Base-by-base conservation (phyloP, 2,113 vertebrate genomes). In the Hippocampus zosterae region DNA sequence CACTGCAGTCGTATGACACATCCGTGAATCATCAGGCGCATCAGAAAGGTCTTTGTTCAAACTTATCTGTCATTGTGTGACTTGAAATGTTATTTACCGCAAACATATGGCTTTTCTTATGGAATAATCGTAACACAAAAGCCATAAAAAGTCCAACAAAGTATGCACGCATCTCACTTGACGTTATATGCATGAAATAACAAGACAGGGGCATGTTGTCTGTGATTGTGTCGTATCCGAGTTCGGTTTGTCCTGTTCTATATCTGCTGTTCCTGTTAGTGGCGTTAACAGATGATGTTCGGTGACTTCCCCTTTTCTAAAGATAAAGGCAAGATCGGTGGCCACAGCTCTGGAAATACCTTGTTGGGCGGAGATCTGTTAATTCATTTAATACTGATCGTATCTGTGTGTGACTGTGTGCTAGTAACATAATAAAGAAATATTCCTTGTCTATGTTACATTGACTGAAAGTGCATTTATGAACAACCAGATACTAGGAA, bases 241-340 rank as follows among this genome's bases (percentile, higher is more conserved):
- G 53, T 62, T 25, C 27, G 71, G 13, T 19, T 37, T 1, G 12
- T 41, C 16, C 44, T 60, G 29, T 57, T 63, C 52, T 52, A 18
- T 16, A 9, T 48, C n/a, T 29, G 42, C 42, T 27, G 13, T 48
- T 44, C 33, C 15, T 27, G 23, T 33, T 21, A n/a, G 65, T 77
- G 64, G 9, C 73, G 33, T 70, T 63, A 75, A 60, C 41, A 13
- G 65, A 67, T 60, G 61, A 64, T 37, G 62, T 62, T 56, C 50
- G 25, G n/a, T 53, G 70, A 80, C 72, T 74, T 56, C 67, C 18
- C 55, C 52, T 27, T 48, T 6, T 1, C 65, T 41, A 55, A 27
- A 71, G 56, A 50, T 53, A n/a, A 41, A 33, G 59, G 42, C 33
- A 61, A 68, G 75, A 81, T 23, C 65, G 56, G 62, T 52, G 1